Percentiles rank a stretch among this genome's conserved stretches.
Evolutionary conservation across 2,113 vertebrate species (phyloP).

Genomic region (Tursiops truncatus): DNA sequence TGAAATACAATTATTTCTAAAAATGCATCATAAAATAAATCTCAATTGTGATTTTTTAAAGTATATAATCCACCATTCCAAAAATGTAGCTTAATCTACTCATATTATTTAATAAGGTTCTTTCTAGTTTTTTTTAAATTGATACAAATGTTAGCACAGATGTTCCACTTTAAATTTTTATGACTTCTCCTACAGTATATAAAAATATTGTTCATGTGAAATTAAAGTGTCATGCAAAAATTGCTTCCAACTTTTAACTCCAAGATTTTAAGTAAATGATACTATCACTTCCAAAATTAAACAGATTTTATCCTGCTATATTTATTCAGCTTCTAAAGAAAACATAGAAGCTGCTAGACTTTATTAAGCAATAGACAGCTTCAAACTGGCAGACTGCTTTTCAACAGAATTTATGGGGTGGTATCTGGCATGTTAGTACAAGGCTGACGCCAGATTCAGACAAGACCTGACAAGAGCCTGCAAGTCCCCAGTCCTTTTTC

Average conservation of each 20-base stretch:
- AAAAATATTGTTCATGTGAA: neutral
- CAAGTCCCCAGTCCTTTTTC: neutral
- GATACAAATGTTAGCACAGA: neutral
- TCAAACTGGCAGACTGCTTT: slow-evolving; percentile 30
- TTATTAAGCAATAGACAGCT: neutral
- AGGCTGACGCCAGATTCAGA: neutral
- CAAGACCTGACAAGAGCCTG: slow-evolving; percentile 53
- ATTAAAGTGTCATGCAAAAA: slow-evolving; percentile 6
- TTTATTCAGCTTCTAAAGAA: slow-evolving; percentile 3
- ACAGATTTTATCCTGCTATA: neutral
- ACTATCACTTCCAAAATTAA: neutral
- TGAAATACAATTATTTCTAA: slow-evolving; percentile 24
- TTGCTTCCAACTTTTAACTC: slow-evolving; percentile 37
- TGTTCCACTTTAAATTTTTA: slow-evolving; percentile 24
- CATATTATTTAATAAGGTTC: neutral
- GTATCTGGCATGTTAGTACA: slow-evolving; percentile 44
- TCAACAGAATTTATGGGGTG: neutral
- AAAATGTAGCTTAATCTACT: neutral
- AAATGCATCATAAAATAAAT: neutral
- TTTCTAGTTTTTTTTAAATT: neutral
- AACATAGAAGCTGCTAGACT: neutral
- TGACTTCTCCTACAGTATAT: neutral
- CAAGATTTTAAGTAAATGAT: slow-evolving; percentile 34
- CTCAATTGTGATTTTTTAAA: neutral
- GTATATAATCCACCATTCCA: neutral